These are phyloP conservation scores for Aramus guarauna DNA, from an alignment of 2,113 vertebrate species.

Conservation along the genomic window DNA sequence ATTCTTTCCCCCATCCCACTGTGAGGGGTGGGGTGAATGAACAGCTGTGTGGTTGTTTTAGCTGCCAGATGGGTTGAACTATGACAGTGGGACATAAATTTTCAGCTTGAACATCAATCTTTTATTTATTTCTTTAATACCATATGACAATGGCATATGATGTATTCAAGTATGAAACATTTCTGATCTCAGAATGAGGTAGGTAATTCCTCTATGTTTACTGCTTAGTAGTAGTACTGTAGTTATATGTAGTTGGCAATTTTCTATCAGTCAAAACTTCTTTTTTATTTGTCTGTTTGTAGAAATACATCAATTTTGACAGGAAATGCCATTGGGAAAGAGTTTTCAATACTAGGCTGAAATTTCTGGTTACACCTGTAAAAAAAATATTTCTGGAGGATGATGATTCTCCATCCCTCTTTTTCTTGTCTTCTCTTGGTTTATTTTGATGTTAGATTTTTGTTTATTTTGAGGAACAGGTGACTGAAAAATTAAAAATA, in stretches of 20 bases:
- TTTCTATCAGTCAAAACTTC: background rate
- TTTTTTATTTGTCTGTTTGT: background rate
- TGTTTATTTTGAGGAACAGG: background rate
- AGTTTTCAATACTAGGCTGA: background rate
- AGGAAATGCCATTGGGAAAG: background rate
- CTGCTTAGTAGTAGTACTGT: background rate
- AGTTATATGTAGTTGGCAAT: background rate
- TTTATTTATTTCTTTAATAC: background rate
- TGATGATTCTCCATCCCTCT: accelerated
- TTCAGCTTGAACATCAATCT: background rate
- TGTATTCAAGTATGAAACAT: background rate
- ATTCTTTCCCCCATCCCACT: too few relatives aligned
- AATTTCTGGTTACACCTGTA: background rate
- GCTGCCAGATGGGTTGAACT: too few relatives aligned
- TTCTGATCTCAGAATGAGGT: background rate
- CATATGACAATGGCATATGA: background rate
- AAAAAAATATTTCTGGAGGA: background rate
- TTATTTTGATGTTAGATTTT: background rate
- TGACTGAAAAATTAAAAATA: background rate
- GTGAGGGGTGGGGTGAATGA: too few relatives aligned
- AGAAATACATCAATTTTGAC: background rate
- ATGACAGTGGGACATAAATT: background rate
- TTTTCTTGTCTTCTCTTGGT: background rate
- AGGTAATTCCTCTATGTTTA: background rate
- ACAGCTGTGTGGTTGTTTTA: too few relatives aligned